Evolutionary conservation across 2,888 invertebrate genomes (phyloP).

Genomic region (Chaetoderma sp.): DNA sequence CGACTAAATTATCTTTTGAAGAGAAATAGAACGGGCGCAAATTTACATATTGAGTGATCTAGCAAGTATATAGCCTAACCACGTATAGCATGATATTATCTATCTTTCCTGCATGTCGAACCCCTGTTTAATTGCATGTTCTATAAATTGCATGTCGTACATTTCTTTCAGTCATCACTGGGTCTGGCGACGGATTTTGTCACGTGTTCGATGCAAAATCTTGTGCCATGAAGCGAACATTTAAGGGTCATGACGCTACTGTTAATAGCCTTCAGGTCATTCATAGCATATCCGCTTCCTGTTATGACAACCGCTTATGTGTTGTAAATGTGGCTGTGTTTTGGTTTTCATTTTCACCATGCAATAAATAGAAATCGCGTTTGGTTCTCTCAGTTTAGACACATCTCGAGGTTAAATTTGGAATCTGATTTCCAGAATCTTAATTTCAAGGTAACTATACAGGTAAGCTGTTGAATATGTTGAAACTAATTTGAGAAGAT

Average conservation of each 20-base stretch:
- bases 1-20: too few species aligned
- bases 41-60: too few species aligned
- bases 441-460: neutral
- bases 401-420: neutral
- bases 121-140: neutral
- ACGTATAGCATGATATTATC: too few species aligned
- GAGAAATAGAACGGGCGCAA: too few species aligned
- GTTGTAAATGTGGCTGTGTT: too few species aligned
- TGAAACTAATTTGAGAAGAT: too few species aligned
- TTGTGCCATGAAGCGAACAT: conserved; percentile 66
- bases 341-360: neutral
- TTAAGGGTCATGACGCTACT: conserved; percentile 69
- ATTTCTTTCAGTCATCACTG: conserved; percentile 69
- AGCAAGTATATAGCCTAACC: too few species aligned
- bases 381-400: neutral
- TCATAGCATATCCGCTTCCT: too few species aligned
- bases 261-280: conserved; percentile 70
- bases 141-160: neutral
- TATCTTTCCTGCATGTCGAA: neutral
- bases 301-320: too few species aligned
- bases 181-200: conserved; percentile 69
- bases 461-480: too few species aligned
- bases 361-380: neutral
- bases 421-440: neutral
- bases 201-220: conserved; percentile 71